Percentiles rank a stretch among this genome's conserved stretches.
Conservation (phyloP, 2,113 vertebrate genomes). For the Rhea pennata region DNA sequence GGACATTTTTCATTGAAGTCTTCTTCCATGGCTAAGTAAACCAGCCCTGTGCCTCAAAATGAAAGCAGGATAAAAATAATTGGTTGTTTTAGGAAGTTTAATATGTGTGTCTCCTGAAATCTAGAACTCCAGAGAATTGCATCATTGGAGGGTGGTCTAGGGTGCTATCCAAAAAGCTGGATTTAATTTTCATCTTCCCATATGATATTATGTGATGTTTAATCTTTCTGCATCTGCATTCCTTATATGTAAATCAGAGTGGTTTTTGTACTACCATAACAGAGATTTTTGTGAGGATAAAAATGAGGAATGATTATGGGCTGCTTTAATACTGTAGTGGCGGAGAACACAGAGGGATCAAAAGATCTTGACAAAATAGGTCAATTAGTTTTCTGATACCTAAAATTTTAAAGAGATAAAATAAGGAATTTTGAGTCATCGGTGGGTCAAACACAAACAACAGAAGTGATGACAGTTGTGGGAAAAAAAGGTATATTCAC, state of each 20-base stretch:
- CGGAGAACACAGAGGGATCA: neutral
- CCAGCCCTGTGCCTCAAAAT: neutral
- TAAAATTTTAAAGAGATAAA: neutral
- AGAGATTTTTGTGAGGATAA: neutral
- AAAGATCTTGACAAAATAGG: neutral
- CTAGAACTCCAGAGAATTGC: neutral
- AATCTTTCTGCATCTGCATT: neutral
- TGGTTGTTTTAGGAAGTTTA: neutral
- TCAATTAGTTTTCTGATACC: neutral
- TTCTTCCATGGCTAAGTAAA: neutral
- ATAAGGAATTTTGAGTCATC: neutral
- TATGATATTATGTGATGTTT: neutral
- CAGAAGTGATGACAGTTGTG: neutral
- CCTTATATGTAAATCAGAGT: neutral
- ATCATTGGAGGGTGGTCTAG: neutral
- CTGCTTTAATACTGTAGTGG: neutral
- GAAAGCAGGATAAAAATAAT: neutral
- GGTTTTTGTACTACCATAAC: accelerated
- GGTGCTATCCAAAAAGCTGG: neutral
- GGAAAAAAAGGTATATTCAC: neutral
- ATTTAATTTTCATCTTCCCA: neutral
- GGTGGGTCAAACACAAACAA: neutral
- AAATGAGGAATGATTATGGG: neutral
- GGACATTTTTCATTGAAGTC: neutral
- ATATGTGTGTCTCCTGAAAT: neutral